Base-by-base conservation (phyloP, 2,113 vertebrate species). In the Dipodomys merriami region DNA sequence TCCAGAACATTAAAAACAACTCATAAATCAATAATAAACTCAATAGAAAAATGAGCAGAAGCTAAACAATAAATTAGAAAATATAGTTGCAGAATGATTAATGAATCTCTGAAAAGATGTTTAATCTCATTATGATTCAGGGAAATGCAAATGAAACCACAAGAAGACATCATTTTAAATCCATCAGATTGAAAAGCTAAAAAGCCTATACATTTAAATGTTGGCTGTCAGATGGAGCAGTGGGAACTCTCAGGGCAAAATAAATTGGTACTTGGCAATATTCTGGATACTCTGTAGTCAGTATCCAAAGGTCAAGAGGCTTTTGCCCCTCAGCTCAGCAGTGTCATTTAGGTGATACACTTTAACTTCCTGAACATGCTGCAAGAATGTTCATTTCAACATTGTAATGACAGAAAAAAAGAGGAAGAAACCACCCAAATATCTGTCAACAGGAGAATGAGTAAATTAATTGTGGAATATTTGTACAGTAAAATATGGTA, bases 1-100 rank as follows among this genome's bases (percentile, higher is more conserved):
- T 39, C 33, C 53, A 90, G 49, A 79, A 74, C 79, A 95, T 79
- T 39, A 49, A 16, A 79, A 91, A 86, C 67, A 86, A 46, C 18
- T 49, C 65, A n/a, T 13, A 29, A 86, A 68, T 91, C 7, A 64
- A 74, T 39, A 93, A 46, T 33, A 81, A 78, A 60, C 25, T 20
- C 62, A 68, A 67, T 39, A 76, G 71, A 94, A 77, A 39, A 69
- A 79, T 6, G 11, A 49, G 13, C 53, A 74, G 80, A 82, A 68
- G 68, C 53, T 46, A 86, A 62, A 64, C 27, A 73, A 22, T 15
- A 83, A 87, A n/a, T 94, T 68, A 80, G 19, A 90, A 62, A 86
- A 44, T n/a, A 73, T 73, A 27, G 86, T 62, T 65, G 53, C 8
- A 82, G 57, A 95, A 77, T 71, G 46, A 30, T 9, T 77, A 78